Conservation (phyloP, 2,113 vertebrate species). For the Urocynchramus pylzowi region DNA sequence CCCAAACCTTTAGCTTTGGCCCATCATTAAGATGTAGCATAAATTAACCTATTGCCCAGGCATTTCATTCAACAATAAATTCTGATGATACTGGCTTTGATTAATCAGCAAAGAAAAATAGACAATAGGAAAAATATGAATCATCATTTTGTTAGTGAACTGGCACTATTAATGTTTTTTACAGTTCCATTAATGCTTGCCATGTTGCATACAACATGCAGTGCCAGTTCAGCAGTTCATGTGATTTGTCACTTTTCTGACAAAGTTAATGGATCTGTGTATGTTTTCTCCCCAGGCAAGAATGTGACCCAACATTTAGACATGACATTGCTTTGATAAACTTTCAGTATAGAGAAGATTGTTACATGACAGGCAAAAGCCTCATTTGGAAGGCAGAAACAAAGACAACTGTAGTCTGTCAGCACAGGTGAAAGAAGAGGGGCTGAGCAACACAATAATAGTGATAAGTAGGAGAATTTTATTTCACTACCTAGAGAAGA, state of each 20-base stretch:
- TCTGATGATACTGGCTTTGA: background rate
- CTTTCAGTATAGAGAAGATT: background rate
- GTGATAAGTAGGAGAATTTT: background rate
- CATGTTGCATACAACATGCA: background rate
- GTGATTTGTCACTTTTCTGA: background rate
- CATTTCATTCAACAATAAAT: background rate
- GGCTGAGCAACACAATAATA: background rate
- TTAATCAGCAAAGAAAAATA: background rate
- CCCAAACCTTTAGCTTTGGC: background rate
- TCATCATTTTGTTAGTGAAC: background rate
- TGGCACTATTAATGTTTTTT: background rate
- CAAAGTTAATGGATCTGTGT: background rate
- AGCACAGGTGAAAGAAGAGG: conserved; percentile 3
- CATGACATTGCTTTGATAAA: background rate
- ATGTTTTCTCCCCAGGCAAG: background rate
- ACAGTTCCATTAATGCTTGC: background rate
- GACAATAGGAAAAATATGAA: background rate
- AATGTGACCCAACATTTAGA: background rate
- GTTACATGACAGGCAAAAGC: background rate
- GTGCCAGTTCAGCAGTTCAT: background rate
- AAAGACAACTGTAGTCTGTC: background rate
- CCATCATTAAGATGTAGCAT: background rate
- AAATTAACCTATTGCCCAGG: background rate
- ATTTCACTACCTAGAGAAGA: background rate
- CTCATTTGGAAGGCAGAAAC: background rate